phyloP scores from a whole-genome alignment of 35 echinoderm and acorn worm species.

The Strongylocentrotus purpuratus region DNA sequence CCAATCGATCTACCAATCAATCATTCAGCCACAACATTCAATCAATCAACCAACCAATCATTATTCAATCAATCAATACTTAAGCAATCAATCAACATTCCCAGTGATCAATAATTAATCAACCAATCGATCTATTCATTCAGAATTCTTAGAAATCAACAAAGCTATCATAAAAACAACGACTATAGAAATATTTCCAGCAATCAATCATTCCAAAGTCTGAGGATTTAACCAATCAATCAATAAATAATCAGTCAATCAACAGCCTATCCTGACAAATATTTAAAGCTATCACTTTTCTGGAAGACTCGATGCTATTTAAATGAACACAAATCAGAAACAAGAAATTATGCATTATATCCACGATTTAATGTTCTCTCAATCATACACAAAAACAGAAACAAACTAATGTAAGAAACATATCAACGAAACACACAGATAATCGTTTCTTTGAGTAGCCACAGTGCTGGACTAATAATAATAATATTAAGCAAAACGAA shows the following conservation, averaged over 20 bases:
- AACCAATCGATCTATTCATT: neutral
- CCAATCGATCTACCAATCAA: neutral
- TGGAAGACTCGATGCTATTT: neutral
- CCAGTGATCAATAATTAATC: neutral
- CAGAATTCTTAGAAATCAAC: neutral
- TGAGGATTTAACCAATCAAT: neutral
- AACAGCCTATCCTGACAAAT: neutral
- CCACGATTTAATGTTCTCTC: conserved; percentile 32
- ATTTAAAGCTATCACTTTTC: too few species aligned
- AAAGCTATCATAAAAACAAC: neutral
- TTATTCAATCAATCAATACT: neutral
- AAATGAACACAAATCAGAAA: neutral
- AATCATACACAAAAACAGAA: conserved; percentile 38
- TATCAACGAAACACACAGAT: conserved; percentile 40
- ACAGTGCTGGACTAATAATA: conserved; percentile 14
- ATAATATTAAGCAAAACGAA: neutral
- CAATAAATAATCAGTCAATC: neutral
- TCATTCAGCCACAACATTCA: neutral
- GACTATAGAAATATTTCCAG: neutral
- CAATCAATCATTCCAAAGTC: neutral
- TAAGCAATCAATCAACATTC: neutral
- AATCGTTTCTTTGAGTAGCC: neutral
- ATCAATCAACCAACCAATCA: neutral
- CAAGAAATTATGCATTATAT: neutral
- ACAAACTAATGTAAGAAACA: conserved; percentile 31